phyloP scores from a whole-genome alignment of 1,140 invertebrate genomes.

The Hylaeus volcanicus region DNA sequence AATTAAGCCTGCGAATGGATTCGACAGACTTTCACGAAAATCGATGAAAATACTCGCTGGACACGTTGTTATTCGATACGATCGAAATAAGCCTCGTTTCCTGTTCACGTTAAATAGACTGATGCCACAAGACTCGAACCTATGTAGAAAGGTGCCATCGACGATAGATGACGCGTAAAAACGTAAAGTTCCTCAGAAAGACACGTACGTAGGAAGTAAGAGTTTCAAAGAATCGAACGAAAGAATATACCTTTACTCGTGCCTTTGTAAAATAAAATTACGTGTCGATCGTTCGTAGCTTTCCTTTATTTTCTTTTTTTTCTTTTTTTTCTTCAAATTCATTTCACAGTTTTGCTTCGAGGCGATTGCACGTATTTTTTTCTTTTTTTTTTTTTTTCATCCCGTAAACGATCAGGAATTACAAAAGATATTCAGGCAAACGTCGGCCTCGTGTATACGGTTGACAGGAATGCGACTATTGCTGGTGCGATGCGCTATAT shows the following conservation, averaged over 20 bases:
- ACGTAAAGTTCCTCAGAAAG: conserved; percentile 38
- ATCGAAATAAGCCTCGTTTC: not conserved
- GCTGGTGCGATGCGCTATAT: not conserved
- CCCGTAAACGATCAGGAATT: not conserved
- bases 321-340: not conserved
- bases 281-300: not conserved
- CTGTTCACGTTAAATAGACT: conserved; percentile 29
- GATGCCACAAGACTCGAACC: conserved; percentile 22
- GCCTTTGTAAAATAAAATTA: conserved; percentile 2
- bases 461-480: conserved; percentile 26
- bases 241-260: not conserved
- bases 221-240: not conserved
- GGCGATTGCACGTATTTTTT: conserved; percentile 1
- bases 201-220: conserved; percentile 21
- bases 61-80: not conserved
- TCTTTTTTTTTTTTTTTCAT: not conserved
- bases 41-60: not conserved
- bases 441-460: not conserved
- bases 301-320: not conserved
- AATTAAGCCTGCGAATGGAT: conserved; percentile 9
- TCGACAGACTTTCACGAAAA: conserved; percentile 3
- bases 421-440: not conserved
- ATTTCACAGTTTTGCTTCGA: not conserved
- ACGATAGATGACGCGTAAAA: conserved; percentile 27
- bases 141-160: conserved; percentile 29